Conservation (phyloP, 1,140 invertebrate species). For the Drosophila elegans region DNA sequence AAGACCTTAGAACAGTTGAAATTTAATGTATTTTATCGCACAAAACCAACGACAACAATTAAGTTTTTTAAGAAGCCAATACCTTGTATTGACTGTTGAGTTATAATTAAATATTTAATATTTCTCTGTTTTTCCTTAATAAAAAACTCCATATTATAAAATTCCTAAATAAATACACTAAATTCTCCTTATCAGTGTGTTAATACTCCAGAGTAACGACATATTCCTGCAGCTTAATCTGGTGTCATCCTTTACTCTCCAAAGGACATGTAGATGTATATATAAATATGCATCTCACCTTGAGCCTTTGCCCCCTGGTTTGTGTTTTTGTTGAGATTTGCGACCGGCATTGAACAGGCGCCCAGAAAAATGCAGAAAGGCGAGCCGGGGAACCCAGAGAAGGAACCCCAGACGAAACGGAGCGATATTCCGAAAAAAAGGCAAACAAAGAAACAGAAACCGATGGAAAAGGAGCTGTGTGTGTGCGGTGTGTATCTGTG, state of each 20-base stretch:
- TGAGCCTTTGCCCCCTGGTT: slow-evolving; percentile 46
- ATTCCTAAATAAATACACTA: no score
- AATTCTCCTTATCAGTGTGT: no score
- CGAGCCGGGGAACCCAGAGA: slow-evolving; percentile 1
- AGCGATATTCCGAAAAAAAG: slow-evolving; percentile 38
- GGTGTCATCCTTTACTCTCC: background rate
- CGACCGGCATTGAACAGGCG: slow-evolving; percentile 77
- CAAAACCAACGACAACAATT: no score
- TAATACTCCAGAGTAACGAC: no score
- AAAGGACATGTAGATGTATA: background rate
- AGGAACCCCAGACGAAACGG: slow-evolving; percentile 18
- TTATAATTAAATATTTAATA: no score
- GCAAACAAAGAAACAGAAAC: slow-evolving; percentile 49
- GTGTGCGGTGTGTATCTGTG: slow-evolving; percentile 18
- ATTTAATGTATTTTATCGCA: no score
- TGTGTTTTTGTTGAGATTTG: slow-evolving; percentile 84
- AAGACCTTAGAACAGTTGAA: no score
- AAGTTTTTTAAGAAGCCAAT: no score
- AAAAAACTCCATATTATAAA: no score
- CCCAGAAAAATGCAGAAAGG: slow-evolving; percentile 56
- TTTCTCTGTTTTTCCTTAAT: no score
- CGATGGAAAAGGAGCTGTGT: slow-evolving; percentile 45
- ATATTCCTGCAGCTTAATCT: no score
- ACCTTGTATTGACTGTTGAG: no score
- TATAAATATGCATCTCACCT: slow-evolving; percentile 23